Evolutionary conservation across 2,888 invertebrate species (phyloP).

Genomic region (Netelia melanura): DNA sequence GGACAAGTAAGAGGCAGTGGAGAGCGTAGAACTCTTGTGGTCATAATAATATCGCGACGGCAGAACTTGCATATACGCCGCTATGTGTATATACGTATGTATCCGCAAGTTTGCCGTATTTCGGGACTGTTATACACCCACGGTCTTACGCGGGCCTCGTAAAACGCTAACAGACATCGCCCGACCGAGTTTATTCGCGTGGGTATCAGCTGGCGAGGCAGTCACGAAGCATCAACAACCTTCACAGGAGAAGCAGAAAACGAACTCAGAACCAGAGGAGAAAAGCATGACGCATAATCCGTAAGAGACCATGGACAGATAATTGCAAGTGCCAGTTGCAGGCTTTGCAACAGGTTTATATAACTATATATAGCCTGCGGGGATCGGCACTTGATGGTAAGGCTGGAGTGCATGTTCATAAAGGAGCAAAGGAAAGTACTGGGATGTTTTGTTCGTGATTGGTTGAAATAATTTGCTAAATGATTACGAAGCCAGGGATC

Average conservation of each 20-base stretch:
- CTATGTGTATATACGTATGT: conserved; percentile 2
- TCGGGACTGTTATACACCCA: background rate
- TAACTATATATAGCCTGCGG: background rate
- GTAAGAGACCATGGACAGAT: conserved; percentile 27
- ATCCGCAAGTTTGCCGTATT: background rate
- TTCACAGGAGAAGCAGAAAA: conserved; percentile 22
- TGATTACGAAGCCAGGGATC: background rate
- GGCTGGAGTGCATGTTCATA: background rate
- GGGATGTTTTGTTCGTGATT: background rate
- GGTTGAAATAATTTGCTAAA: background rate
- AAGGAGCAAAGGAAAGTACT: background rate
- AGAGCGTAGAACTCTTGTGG: conserved; percentile 21
- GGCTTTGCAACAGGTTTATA: conserved; percentile 8
- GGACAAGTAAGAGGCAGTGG: conserved; percentile 33
- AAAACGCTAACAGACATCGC: conserved; percentile 51
- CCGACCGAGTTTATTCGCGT: conserved; percentile 47
- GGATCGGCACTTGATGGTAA: conserved; percentile 54
- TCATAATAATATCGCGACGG: conserved; percentile 44
- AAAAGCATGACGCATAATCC: conserved; percentile 41
- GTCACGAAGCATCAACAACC: conserved; percentile 16
- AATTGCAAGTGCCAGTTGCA: conserved; percentile 61
- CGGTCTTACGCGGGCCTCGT: conserved; percentile 48
- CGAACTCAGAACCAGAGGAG: conserved; percentile 40
- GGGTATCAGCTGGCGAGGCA: conserved; percentile 51
- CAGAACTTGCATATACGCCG: conserved; percentile 15